Conservation (phyloP, 2,888 invertebrate species). For the Scrobipalpa atriplicella region DNA sequence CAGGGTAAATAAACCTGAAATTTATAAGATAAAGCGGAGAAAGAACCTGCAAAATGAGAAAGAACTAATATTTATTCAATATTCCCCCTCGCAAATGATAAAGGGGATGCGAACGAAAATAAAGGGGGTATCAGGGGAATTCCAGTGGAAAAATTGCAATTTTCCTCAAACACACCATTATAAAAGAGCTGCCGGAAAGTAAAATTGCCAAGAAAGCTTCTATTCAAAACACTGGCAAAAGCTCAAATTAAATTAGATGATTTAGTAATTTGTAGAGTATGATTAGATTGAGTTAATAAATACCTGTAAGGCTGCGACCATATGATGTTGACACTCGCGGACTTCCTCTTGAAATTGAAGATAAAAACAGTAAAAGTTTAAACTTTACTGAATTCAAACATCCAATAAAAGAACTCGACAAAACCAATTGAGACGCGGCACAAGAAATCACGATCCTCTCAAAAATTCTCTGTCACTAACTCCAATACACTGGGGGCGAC, state of each 20-base stretch:
- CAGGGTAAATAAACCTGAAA: constrained; percentile 18
- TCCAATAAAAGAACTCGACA: constrained; percentile 47
- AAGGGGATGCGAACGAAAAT: constrained; percentile 33
- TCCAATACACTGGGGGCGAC: constrained; percentile 46
- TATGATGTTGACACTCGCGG: constrained; percentile 36
- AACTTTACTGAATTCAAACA: constrained; percentile 52
- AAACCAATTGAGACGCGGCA: constrained; percentile 51
- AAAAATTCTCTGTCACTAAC: constrained; percentile 55
- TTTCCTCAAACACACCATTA: constrained; percentile 31
- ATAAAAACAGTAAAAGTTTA: constrained; percentile 46
- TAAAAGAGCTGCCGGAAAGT: constrained; percentile 25
- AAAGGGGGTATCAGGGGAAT: constrained; percentile 30
- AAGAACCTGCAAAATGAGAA: constrained; percentile 28
- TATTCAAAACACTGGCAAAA: constrained; percentile 20
- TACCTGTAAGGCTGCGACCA: constrained; percentile 54
- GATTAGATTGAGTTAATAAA: constrained; percentile 14
- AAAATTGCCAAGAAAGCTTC: constrained; percentile 22
- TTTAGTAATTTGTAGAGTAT: not conserved
- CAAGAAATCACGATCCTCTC: constrained; percentile 49
- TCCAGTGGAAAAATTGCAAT: constrained; percentile 30
- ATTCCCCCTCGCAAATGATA: constrained; percentile 31
- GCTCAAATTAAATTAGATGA: constrained; percentile 13
- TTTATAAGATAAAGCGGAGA: constrained; percentile 21
- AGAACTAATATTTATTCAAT: constrained; percentile 33
- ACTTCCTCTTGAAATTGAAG: constrained; percentile 9